A percentile compares a stretch with the other conserved stretches of the same genome.
Evolutionary conservation across 2,113 vertebrate species (phyloP).

Genomic region (Leptobrachium ailaonicum): DNA sequence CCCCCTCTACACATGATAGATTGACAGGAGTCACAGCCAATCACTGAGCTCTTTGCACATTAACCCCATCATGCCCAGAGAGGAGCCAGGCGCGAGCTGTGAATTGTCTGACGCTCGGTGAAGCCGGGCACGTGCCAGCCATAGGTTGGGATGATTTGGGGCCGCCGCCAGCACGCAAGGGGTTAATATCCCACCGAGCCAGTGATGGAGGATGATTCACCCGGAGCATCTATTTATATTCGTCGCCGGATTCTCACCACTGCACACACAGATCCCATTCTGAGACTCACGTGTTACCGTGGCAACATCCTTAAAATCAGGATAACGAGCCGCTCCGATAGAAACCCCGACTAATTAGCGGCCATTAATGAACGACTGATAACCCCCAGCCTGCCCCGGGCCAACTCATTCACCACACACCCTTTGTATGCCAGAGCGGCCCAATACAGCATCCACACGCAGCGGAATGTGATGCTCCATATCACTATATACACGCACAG

Average conservation of each 20-base stretch:
- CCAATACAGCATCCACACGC: no score
- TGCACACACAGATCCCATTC: conserved; percentile 39
- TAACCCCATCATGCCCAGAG: no score
- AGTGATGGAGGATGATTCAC: conserved; percentile 52
- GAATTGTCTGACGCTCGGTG: no score
- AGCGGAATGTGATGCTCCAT: no score
- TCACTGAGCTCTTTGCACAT: no score
- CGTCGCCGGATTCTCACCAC: background rate
- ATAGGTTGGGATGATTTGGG: no score
- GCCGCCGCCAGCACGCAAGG: background rate
- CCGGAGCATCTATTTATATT: conserved; percentile 56
- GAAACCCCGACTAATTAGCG: conserved; percentile 50
- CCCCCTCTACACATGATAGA: no score
- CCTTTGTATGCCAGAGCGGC: no score
- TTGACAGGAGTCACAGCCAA: no score
- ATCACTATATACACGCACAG: no score
- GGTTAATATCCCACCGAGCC: conserved; percentile 23
- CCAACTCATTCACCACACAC: background rate
- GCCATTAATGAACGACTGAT: conserved; percentile 25
- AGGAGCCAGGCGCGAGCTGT: no score
- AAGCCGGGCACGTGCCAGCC: no score
- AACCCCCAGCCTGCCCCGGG: background rate
- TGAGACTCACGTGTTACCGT: conserved; percentile 63
- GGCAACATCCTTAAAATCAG: conserved; percentile 71
- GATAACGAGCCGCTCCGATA: conserved; percentile 66